Evolutionary conservation across 1,140 invertebrate species (phyloP).

Genomic region (Cotesia chilonis): DNA sequence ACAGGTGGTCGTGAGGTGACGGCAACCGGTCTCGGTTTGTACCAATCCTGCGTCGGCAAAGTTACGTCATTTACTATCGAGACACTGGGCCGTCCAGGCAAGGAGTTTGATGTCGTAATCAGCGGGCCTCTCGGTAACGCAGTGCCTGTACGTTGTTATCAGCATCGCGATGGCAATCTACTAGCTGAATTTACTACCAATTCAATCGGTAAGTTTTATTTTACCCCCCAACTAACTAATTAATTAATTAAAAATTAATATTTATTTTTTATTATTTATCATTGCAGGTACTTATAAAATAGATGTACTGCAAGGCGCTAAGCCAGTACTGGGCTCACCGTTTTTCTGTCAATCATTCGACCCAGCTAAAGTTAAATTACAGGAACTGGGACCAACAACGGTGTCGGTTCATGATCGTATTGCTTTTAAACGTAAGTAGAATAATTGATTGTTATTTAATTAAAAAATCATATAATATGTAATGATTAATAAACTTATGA

Average conservation of each 20-base stretch:
- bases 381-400: slow-evolving; percentile 79
- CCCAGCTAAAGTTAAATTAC: slow-evolving; percentile 78
- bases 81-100: slow-evolving; percentile 82
- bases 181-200: slow-evolving; percentile 92
- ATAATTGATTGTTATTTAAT: slow-evolving; percentile 13
- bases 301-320: slow-evolving; percentile 91
- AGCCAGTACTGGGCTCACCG: slow-evolving; percentile 92
- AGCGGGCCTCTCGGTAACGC: slow-evolving; percentile 88
- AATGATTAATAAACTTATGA: slow-evolving; percentile 16
- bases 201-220: slow-evolving; percentile 65
- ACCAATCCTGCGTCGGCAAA: slow-evolving; percentile 82
- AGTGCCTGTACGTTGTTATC: slow-evolving; percentile 92
- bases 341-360: slow-evolving; percentile 96
- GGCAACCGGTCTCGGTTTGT: slow-evolving; percentile 81
- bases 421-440: slow-evolving; percentile 78
- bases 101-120: slow-evolving; percentile 91
- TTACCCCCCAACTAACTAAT: no score
- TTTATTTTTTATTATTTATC: slow-evolving; percentile 28
- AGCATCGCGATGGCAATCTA: slow-evolving; percentile 92
- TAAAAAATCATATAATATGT: background rate
- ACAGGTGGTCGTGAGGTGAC: slow-evolving; percentile 90
- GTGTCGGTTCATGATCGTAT: slow-evolving; percentile 86
- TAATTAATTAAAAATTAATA: slow-evolving; percentile 13
- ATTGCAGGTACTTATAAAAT: slow-evolving; percentile 76
- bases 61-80: slow-evolving; percentile 89